Evolutionary conservation across 2,113 vertebrate species (phyloP), one percentile per base, ranked within the genome.

Genomic region (Labeo rohita): DNA sequence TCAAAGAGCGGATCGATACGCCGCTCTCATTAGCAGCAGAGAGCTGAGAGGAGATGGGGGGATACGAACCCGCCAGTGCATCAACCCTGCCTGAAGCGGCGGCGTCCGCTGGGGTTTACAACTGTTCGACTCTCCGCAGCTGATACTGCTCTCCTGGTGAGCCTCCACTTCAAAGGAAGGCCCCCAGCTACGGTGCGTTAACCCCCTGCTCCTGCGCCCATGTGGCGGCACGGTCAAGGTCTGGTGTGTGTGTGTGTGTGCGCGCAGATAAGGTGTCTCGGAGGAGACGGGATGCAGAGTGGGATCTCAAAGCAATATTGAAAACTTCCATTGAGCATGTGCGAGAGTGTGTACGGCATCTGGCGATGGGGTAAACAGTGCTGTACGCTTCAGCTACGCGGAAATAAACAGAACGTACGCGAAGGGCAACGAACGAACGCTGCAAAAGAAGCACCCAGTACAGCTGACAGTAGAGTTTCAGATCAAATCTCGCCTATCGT

Each of bases 131-230:
- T 90, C 85, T 85, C 84, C 61, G 81, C 21, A 80, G 82, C 85
- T 89, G 92, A 94, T 91, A 85, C 87, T 70, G 77, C 86, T 87
- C 87, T 77, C 72, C 59, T 75, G 77, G 77, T 54, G 45, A 66
- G 70, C 66, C 88, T 91, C 92, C 28, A 91, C 90, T 93, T 95
- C 92, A 95, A 95, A 95, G 89, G 79, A 78, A 80, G 91, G 90
- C 90, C 92, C 90, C 89, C 90, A 91, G 91, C 88, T 56, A 89
- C 81, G 87, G 80, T 90, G 91, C 87, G 92, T 92, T 95, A 94
- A 93, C 92, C 90, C 88, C 87, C 75, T 84, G 88, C 87, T 88
- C 93, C 92, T 93, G 89, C 89, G 90, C 47, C 90, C 92, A 91
- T 87, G 90, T 84, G 89, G 88, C 87, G 83, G 89, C 84, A 89